These are phyloP conservation scores for Drosophila mayri DNA, from an alignment of 1,140 invertebrate genomes.

Conservation along the genomic window DNA sequence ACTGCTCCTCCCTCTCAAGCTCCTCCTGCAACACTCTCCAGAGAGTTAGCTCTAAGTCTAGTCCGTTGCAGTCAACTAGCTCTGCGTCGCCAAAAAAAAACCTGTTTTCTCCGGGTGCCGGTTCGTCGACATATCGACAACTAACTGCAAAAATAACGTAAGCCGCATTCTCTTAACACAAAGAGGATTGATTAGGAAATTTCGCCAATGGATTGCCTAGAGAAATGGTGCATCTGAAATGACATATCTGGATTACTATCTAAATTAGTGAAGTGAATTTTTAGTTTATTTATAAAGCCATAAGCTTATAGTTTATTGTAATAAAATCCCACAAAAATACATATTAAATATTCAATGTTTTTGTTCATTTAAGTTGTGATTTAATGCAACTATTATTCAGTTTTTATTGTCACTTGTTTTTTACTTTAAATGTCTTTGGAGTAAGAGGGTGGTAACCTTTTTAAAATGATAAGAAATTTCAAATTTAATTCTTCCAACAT, in stretches of 20 bases:
- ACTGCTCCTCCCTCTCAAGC: not conserved
- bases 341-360: not conserved
- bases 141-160: conserved; percentile 19
- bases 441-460: too few relatives aligned
- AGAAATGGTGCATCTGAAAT: not conserved
- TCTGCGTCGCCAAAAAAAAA: conserved; percentile 14
- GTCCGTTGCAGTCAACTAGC: conserved; percentile 1
- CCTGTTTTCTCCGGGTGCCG: conserved; percentile 19
- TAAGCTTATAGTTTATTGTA: not conserved
- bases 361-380: not conserved
- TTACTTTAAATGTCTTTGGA: not conserved
- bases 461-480: too few relatives aligned
- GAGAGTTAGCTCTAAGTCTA: conserved; percentile 10
- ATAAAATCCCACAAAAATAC: not conserved
- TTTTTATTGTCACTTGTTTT: not conserved
- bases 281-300: not conserved
- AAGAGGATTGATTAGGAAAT: not conserved
- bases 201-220: not conserved
- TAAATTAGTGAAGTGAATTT: not conserved
- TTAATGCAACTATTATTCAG: not conserved
- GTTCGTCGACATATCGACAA: conserved; percentile 21
- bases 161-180: not conserved
- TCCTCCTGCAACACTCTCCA: not conserved
- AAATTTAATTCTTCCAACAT: not conserved
- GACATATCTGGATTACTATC: too few relatives aligned